Evolutionary conservation across 2,888 invertebrate species (phyloP).

Genomic region (Ophion obscuratus): DNA sequence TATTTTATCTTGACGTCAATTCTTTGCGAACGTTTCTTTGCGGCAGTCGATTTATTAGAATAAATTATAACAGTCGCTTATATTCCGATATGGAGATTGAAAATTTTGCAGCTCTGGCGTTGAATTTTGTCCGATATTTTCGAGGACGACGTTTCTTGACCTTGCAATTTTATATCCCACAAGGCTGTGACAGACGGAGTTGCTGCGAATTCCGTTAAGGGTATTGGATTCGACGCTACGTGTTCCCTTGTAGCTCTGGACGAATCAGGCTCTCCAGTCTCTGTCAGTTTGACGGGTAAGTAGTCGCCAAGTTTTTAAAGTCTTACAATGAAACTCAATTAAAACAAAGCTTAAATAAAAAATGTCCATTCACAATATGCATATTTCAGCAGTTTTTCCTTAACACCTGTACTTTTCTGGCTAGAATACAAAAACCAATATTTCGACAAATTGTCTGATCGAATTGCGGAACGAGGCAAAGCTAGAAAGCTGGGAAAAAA

Average conservation of each 20-base stretch:
- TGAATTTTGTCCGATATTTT: not conserved
- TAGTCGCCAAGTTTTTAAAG: not conserved
- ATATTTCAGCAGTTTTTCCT: not conserved
- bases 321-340: not conserved
- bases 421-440: not conserved
- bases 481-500: not conserved
- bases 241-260: constrained; percentile 95
- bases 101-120: not conserved
- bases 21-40: too few relatives aligned
- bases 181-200: constrained; percentile 87
- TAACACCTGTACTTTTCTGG: not conserved
- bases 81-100: not conserved
- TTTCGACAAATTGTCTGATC: too few relatives aligned
- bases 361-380: not conserved
- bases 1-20: too few relatives aligned
- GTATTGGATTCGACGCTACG: constrained; percentile 98
- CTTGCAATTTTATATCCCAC: constrained; percentile 42
- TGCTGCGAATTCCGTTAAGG: constrained; percentile 88
- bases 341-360: not conserved
- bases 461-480: too few relatives aligned
- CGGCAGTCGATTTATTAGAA: too few relatives aligned
- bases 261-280: constrained; percentile 88
- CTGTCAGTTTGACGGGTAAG: constrained; percentile 88
- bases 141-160: not conserved
- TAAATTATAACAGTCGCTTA: too few relatives aligned